Conservation (phyloP, 2,113 vertebrate species). For the Anolis sagrei region DNA sequence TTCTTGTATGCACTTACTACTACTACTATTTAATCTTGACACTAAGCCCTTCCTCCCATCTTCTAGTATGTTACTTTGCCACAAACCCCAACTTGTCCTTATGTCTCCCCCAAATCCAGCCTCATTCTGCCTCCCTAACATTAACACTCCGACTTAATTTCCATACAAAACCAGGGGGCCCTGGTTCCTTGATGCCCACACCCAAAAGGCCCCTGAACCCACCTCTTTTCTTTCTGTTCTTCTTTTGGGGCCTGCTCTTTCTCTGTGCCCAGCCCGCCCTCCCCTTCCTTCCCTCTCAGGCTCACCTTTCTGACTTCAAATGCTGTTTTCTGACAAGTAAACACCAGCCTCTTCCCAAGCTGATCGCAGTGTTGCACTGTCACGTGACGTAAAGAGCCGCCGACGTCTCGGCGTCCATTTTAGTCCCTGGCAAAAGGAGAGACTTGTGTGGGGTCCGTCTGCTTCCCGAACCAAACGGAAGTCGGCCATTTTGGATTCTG, state of each 20-base stretch:
- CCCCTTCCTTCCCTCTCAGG: fast-evolving
- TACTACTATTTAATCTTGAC: no score
- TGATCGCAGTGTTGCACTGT: neutral
- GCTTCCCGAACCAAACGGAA: neutral
- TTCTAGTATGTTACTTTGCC: no score
- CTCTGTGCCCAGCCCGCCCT: fast-evolving
- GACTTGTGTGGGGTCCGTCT: neutral
- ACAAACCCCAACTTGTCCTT: no score
- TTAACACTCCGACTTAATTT: no score
- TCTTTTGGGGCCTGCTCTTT: no score
- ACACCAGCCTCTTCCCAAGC: neutral
- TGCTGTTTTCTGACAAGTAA: neutral
- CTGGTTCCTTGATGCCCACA: no score
- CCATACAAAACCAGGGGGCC: no score
- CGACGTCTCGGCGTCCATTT: neutral
- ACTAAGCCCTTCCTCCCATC: no score
- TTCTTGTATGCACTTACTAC: no score
- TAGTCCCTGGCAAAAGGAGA: neutral
- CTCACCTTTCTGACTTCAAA: neutral
- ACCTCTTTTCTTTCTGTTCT: neutral
- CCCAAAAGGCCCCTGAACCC: neutral
- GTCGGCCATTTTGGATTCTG: conserved; percentile 17
- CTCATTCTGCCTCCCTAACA: neutral
- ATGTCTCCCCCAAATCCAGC: neutral
- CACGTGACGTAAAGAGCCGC: neutral